These are phyloP conservation scores for Sebastes diploproa DNA, from an alignment of 2,797 vertebrate genomes.

Conservation along the genomic window DNA sequence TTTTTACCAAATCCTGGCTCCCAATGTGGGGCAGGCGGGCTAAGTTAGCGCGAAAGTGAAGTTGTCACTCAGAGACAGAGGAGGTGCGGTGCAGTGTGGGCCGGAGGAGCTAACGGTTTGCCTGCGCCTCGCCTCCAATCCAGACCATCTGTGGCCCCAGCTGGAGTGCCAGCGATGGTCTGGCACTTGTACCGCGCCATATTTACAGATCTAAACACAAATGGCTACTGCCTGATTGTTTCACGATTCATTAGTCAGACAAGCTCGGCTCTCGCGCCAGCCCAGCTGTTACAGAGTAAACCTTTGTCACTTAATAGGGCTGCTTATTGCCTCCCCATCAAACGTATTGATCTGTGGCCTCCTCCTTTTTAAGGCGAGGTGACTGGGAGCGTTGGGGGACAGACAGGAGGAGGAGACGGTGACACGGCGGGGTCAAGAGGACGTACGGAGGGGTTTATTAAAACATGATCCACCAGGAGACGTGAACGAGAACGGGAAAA, in stretches of 20 bases:
- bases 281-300: slow-evolving; percentile 99
- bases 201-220: slow-evolving; percentile 99
- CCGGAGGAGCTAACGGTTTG: slow-evolving; percentile 84
- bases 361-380: slow-evolving; percentile 86
- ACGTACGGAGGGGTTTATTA: slow-evolving; percentile 34
- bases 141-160: slow-evolving; percentile 99
- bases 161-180: slow-evolving; percentile 99
- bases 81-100: slow-evolving; percentile 82
- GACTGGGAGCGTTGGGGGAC: slow-evolving; percentile 68
- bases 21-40: slow-evolving; percentile 66
- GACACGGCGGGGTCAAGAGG: slow-evolving; percentile 33
- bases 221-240: slow-evolving; percentile 99
- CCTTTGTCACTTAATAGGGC: slow-evolving; percentile 99
- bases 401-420: slow-evolving; percentile 25
- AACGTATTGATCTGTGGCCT: slow-evolving; percentile 99
- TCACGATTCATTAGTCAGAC: slow-evolving; percentile 99
- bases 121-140: slow-evolving; percentile 88
- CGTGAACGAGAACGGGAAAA: neutral
- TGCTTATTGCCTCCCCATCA: slow-evolving; percentile 99
- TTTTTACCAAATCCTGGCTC: slow-evolving; percentile 58
- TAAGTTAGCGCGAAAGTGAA: slow-evolving; percentile 84
- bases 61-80: slow-evolving; percentile 87
- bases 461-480: slow-evolving; percentile 34
- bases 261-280: slow-evolving; percentile 98
- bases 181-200: slow-evolving; percentile 99